phyloP scores from a whole-genome alignment of 2,888 invertebrate species.

The Hydrotaea diabolus region DNA sequence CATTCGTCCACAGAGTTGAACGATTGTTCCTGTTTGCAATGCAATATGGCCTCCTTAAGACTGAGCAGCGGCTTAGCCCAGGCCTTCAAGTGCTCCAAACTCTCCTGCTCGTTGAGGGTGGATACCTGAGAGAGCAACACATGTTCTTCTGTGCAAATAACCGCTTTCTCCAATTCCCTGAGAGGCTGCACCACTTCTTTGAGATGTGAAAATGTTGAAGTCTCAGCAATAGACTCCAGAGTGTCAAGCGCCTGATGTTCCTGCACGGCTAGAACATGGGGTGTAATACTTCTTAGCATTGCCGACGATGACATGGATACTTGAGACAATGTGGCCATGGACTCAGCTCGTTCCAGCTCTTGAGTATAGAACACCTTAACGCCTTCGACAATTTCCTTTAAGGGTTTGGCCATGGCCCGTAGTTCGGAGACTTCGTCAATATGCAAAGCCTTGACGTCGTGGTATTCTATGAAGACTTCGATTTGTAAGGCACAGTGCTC shows the following conservation, averaged over 20 bases:
- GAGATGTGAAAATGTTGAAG: slow-evolving; percentile 71
- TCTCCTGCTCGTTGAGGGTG: slow-evolving; percentile 66
- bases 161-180: slow-evolving; percentile 77
- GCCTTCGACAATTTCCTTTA: slow-evolving; percentile 75
- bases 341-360: slow-evolving; percentile 70
- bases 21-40: slow-evolving; percentile 70
- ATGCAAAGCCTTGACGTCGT: slow-evolving; percentile 70
- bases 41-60: slow-evolving; percentile 72
- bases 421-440: slow-evolving; percentile 71
- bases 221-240: slow-evolving; percentile 69
- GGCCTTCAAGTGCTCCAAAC: slow-evolving; percentile 67
- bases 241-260: slow-evolving; percentile 73
- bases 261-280: slow-evolving; percentile 71
- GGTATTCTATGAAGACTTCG: slow-evolving; percentile 73
- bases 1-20: slow-evolving; percentile 68
- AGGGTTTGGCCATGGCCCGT: slow-evolving; percentile 73
- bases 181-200: slow-evolving; percentile 78
- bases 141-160: slow-evolving; percentile 77
- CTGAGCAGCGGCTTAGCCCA: slow-evolving; percentile 71
- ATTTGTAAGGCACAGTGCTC: slow-evolving; percentile 77
- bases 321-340: slow-evolving; percentile 66
- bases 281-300: slow-evolving; percentile 70
- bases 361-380: slow-evolving; percentile 72
- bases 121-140: slow-evolving; percentile 73
- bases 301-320: slow-evolving; percentile 63